phyloP scores from a whole-genome alignment of 2,888 invertebrate species.

The Dynastes maya region DNA sequence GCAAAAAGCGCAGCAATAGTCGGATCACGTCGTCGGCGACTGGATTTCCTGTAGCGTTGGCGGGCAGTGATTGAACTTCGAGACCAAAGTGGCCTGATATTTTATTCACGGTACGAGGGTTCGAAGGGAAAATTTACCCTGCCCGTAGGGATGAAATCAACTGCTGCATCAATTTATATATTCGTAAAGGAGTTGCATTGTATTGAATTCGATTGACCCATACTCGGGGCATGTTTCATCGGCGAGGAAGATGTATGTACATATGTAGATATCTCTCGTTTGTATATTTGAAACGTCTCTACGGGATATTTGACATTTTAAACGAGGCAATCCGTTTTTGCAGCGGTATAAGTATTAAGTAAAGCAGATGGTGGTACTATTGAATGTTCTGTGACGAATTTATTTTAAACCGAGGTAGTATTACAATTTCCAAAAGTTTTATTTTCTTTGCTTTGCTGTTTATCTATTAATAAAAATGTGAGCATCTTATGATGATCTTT shows the following conservation, averaged over 20 bases:
- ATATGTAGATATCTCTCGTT: too few relatives aligned
- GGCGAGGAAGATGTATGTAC: not conserved
- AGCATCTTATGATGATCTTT: too few relatives aligned
- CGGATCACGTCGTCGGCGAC: slow-evolving; percentile 60
- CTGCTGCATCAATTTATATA: slow-evolving; percentile 62
- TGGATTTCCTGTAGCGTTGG: slow-evolving; percentile 56
- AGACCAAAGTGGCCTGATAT: slow-evolving; percentile 65
- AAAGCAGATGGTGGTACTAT: too few relatives aligned
- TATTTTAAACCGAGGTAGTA: too few relatives aligned
- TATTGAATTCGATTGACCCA: slow-evolving; percentile 2
- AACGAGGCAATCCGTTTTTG: too few relatives aligned
- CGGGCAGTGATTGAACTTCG: slow-evolving; percentile 67
- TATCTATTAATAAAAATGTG: too few relatives aligned
- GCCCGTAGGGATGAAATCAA: slow-evolving; percentile 60
- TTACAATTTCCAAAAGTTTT: too few relatives aligned
- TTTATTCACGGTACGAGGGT: slow-evolving; percentile 65
- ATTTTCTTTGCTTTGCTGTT: too few relatives aligned
- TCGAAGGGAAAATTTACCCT: slow-evolving; percentile 63
- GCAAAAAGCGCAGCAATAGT: slow-evolving; percentile 56
- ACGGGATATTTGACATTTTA: too few relatives aligned
- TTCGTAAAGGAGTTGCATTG: slow-evolving; percentile 50
- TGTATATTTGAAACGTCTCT: too few relatives aligned
- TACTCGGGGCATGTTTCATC: not conserved
- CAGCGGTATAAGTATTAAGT: too few relatives aligned
- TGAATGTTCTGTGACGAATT: too few relatives aligned